These are phyloP conservation scores for Hetaerina titia DNA, from an alignment of 2,888 invertebrate species.

Conservation along the genomic window DNA sequence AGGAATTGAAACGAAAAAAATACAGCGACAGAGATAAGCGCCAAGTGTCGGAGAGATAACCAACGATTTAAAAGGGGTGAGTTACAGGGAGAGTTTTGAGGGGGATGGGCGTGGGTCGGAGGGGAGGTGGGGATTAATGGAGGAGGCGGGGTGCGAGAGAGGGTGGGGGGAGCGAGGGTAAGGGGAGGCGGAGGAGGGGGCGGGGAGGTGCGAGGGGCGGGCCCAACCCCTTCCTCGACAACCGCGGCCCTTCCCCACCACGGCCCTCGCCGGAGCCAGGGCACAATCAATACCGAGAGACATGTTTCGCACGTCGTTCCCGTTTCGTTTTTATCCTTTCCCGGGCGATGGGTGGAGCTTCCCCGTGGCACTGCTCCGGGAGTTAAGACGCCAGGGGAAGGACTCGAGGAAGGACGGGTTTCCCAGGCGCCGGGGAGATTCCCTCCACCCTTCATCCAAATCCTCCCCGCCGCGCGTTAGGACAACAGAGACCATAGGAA, in stretches of 20 bases:
- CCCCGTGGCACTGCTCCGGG: not conserved
- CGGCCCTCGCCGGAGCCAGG: not conserved
- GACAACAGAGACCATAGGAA: no score
- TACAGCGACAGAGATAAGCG: not conserved
- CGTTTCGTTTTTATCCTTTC: slow-evolving; percentile 50
- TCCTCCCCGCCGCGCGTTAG: no score
- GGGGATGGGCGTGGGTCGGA: not conserved
- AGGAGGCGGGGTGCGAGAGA: not conserved
- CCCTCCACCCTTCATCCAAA: slow-evolving; percentile 43
- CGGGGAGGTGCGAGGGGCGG: not conserved
- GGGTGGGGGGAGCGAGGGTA: not conserved
- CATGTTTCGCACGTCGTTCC: slow-evolving; percentile 58
- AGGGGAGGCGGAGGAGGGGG: no score
- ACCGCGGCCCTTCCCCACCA: not conserved
- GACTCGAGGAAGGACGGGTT: not conserved
- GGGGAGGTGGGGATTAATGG: not conserved
- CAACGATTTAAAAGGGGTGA: slow-evolving; percentile 3
- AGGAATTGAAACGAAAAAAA: not conserved
- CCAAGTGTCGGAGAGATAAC: not conserved
- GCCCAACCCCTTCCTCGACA: not conserved
- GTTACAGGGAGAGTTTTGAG: not conserved
- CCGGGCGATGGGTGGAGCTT: slow-evolving; percentile 51
- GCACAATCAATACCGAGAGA: slow-evolving; percentile 60
- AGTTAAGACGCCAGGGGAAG: not conserved
- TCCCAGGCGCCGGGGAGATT: slow-evolving; percentile 68